Evolutionary conservation across 2,888 invertebrate species (phyloP).

Genomic region (Harpagoxenus sublaevis): DNA sequence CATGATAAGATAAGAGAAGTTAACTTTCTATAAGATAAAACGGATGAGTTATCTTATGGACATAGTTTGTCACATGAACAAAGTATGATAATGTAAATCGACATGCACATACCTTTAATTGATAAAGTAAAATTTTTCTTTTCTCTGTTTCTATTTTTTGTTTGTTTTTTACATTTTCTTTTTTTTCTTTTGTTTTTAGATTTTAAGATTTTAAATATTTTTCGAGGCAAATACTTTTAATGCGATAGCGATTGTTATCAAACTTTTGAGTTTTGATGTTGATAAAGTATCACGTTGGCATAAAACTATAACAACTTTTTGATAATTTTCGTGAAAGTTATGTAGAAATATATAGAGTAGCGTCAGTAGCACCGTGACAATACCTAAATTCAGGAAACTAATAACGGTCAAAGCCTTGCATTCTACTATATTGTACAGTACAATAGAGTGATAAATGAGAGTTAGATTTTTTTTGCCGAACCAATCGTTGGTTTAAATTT

Average conservation of each 20-base stretch:
- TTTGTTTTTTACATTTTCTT: neutral
- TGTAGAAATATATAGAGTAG: neutral
- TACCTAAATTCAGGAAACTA: too few relatives aligned
- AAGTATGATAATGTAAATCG: neutral
- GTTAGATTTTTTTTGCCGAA: too few relatives aligned
- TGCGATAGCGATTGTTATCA: neutral
- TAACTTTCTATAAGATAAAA: neutral
- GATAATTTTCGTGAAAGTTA: neutral
- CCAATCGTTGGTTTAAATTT: too few relatives aligned
- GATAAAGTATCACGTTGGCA: neutral
- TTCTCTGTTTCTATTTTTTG: neutral
- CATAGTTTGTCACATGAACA: neutral
- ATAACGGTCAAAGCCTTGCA: too few relatives aligned
- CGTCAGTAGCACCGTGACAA: too few relatives aligned
- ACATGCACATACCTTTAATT: neutral
- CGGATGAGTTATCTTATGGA: neutral
- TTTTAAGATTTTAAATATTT: neutral
- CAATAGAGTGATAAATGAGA: too few relatives aligned
- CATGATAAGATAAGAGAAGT: neutral
- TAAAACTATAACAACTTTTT: neutral
- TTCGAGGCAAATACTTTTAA: neutral
- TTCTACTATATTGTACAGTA: too few relatives aligned
- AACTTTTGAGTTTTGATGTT: neutral
- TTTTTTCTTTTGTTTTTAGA: neutral
- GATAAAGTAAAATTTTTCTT: neutral